Evolutionary conservation across 2,113 vertebrate genomes (phyloP).

Genomic region (Amphiprion ocellaris): DNA sequence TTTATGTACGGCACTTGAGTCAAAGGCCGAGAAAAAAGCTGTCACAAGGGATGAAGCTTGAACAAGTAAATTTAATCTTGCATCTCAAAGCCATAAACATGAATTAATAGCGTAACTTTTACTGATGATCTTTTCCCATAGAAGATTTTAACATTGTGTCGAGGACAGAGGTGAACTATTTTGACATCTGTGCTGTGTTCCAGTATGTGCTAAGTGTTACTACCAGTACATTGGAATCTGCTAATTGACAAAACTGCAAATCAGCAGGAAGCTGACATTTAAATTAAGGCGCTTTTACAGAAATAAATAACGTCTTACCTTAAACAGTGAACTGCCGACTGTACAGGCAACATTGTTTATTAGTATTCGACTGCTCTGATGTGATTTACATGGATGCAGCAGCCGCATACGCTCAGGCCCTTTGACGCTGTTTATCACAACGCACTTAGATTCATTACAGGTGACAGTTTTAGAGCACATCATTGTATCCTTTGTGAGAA

Average conservation of each 20-base stretch:
- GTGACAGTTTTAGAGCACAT: slow-evolving; percentile 77
- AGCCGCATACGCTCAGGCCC: slow-evolving; percentile 49
- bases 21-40: too few relatives aligned
- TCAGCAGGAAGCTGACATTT: slow-evolving; percentile 14
- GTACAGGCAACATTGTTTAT: slow-evolving; percentile 49
- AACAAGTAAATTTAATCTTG: too few relatives aligned
- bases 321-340: slow-evolving; percentile 24
- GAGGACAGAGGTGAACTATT: too few relatives aligned
- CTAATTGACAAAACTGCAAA: slow-evolving; percentile 15
- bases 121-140: too few relatives aligned
- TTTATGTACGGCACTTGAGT: too few relatives aligned
- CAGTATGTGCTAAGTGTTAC: slow-evolving; percentile 17
- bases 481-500: slow-evolving; percentile 53
- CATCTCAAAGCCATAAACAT: too few relatives aligned
- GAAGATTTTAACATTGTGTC: too few relatives aligned
- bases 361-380: slow-evolving; percentile 42
- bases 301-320: slow-evolving; percentile 41
- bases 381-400: slow-evolving; percentile 71
- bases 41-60: too few relatives aligned
- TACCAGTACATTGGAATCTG: slow-evolving; percentile 3
- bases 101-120: too few relatives aligned
- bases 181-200: too few relatives aligned
- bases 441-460: slow-evolving; percentile 72
- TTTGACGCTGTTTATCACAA: slow-evolving; percentile 59
- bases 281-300: slow-evolving; percentile 22